Conservation (phyloP, 2,888 invertebrate genomes). For the Meganola albula region DNA sequence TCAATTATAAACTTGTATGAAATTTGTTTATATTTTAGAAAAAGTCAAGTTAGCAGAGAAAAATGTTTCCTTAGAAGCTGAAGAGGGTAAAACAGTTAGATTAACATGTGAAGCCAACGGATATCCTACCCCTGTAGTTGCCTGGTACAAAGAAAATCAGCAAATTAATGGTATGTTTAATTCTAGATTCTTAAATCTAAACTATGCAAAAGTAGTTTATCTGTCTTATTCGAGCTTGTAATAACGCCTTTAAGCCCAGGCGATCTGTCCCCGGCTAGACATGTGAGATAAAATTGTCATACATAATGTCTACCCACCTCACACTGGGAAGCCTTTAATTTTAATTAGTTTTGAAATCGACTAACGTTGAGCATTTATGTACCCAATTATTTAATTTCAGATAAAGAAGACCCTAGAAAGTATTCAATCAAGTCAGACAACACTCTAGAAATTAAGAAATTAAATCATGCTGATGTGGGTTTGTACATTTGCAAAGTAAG, state of each 20-base stretch:
- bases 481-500: slow-evolving; percentile 62
- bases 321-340: too few species aligned
- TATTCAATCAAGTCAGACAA: slow-evolving; percentile 43
- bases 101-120: slow-evolving; percentile 58
- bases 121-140: slow-evolving; percentile 51
- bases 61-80: slow-evolving; percentile 42
- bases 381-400: slow-evolving; percentile 15
- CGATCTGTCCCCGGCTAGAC: too few species aligned
- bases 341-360: too few species aligned
- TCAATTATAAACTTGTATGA: background rate
- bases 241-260: too few species aligned
- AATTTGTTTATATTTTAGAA: slow-evolving; percentile 34
- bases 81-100: slow-evolving; percentile 49
- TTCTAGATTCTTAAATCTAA: too few species aligned
- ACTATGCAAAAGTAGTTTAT: too few species aligned
- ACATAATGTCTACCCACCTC: too few species aligned
- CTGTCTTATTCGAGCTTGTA: too few species aligned
- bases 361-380: too few species aligned
- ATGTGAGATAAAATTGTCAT: too few species aligned
- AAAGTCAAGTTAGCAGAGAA: slow-evolving; percentile 46
- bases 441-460: slow-evolving; percentile 52
- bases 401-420: slow-evolving; percentile 44
- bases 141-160: slow-evolving; percentile 55
- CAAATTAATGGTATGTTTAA: too few species aligned
- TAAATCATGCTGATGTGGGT: slow-evolving; percentile 57